Conservation (phyloP, 2,888 invertebrate genomes). For the Phragmatobia fuliginosa region DNA sequence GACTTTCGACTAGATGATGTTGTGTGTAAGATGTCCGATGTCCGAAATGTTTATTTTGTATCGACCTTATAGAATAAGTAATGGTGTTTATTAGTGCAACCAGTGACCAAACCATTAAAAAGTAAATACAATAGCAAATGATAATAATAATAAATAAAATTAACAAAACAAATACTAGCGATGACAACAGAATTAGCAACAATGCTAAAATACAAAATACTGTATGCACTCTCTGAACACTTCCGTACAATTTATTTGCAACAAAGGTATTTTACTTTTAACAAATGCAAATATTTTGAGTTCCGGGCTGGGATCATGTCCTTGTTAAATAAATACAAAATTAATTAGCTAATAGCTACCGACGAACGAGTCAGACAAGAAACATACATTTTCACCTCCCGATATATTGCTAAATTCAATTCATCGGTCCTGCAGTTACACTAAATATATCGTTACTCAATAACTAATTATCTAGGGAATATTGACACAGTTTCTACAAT, state of each 20-base stretch:
- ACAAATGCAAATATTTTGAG: slow-evolving; percentile 1
- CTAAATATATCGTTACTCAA: background rate
- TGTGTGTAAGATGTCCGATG: no score
- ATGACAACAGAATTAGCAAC: no score
- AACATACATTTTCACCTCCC: background rate
- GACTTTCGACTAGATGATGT: no score
- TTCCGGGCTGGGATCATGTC: background rate
- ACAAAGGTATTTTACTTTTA: background rate
- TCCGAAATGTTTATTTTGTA: no score
- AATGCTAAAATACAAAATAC: background rate
- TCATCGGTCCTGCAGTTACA: background rate
- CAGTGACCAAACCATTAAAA: background rate
- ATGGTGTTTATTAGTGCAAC: background rate
- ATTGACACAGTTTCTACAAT: no score
- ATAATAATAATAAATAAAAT: no score
- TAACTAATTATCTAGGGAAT: no score
- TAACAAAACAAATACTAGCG: no score
- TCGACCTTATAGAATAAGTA: no score
- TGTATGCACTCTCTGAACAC: background rate
- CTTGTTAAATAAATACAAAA: slow-evolving; percentile 5
- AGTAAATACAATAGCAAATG: background rate
- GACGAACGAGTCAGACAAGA: background rate
- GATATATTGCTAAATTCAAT: background rate
- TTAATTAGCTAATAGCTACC: background rate
- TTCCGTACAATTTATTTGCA: background rate